Base-by-base conservation (phyloP, 92 coral and sea anemone species). In the Umimayanthus chanpuru region DNA sequence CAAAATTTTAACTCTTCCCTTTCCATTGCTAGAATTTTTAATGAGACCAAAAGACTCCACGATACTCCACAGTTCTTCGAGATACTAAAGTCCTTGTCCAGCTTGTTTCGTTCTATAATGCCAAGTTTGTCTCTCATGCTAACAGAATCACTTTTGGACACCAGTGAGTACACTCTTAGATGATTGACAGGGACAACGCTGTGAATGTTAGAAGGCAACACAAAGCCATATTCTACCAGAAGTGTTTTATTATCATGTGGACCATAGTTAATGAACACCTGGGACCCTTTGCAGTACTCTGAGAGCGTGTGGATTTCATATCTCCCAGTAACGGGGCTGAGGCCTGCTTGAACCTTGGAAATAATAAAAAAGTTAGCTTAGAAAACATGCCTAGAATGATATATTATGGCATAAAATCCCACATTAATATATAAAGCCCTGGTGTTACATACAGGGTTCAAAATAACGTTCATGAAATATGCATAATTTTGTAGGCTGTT, bases 241-340 rank as follows among this genome's bases (percentile, higher is more conserved):
- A 97, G 91, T 68, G 90, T 92, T 43, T 92, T 90, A 90, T 97
- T 97, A 76, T 93, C 94, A 80, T 94, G 98, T 11, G 99, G 96
- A 15, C 99, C 99, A 93, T 97, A 97, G 89, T 91, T 95, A 64
- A 97, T 97, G 73, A 95, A 97, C 30, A 97, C 98, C 81, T 97
- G 99, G 11, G 47, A 23, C 18, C 94, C 89, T 88, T 88, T 91
- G 50, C 56, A 65, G 82, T 95, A 95, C 55, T 86, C 91, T 81
- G 98, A 88, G 21, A 89, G 66, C 7, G 98, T 91, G 71, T 64
- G 79, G 49, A 97, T 91, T 85, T 94, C 91, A 86, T 95, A 97
- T 28, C 82, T 79, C 50, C 90, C 85, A 44, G 89, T 43, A n/a
- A 11, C 71, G 61, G 39, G 80, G 77, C 90, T 89, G 88, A 91